Evolutionary conservation across 1,140 invertebrate species (phyloP).

Genomic region (Pararge aegeria): DNA sequence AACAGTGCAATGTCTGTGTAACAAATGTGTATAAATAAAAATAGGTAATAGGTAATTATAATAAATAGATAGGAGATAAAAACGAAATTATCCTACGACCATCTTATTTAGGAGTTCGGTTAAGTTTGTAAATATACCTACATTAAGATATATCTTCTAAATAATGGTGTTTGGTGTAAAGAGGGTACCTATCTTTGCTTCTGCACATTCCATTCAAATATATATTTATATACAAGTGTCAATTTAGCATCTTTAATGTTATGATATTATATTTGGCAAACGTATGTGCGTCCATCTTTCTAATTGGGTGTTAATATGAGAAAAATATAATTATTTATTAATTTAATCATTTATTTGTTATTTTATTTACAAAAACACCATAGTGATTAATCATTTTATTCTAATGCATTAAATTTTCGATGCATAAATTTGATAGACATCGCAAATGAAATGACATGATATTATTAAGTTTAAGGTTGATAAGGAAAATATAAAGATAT

Average conservation of each 20-base stretch:
- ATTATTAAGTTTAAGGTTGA: not conserved
- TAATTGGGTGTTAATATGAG: not conserved
- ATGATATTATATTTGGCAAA: constrained; percentile 46
- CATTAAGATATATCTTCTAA: constrained; percentile 61
- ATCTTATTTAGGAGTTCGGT: constrained; percentile 61
- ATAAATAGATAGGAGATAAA: constrained; percentile 72
- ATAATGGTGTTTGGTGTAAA: constrained; percentile 75
- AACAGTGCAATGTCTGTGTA: constrained; percentile 75
- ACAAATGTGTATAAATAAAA: constrained; percentile 69
- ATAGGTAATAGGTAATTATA: constrained; percentile 42
- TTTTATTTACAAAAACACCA: constrained; percentile 9
- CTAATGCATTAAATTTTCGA: not conserved
- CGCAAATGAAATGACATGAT: not conserved
- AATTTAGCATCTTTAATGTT: constrained; percentile 65
- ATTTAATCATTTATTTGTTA: constrained; percentile 6
- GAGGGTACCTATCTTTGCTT: constrained; percentile 74
- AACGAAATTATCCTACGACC: constrained; percentile 71
- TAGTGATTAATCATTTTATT: not conserved
- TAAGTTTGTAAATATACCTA: constrained; percentile 77
- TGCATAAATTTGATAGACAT: not conserved
- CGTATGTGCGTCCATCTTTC: constrained; percentile 29
- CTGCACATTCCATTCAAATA: constrained; percentile 65
- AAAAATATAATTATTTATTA: constrained; percentile 13
- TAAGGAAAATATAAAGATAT: not conserved
- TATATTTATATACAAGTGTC: constrained; percentile 76